phyloP scores from a whole-genome alignment of 2,113 vertebrate genomes.

The Cyprinodon variegatus region DNA sequence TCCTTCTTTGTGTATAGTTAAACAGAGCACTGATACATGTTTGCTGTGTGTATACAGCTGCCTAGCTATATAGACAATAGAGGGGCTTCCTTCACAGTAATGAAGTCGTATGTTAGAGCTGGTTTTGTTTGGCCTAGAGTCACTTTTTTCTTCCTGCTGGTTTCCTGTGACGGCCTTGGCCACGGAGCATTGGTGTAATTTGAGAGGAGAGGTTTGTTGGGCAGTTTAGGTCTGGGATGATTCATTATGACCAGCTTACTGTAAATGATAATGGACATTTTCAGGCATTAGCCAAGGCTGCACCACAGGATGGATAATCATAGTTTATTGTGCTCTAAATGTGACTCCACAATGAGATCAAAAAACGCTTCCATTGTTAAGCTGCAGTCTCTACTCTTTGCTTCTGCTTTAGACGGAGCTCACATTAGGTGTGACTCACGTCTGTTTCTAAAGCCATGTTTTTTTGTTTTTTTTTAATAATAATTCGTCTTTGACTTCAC shows the following conservation, averaged over 20 bases:
- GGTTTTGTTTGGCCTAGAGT: neutral
- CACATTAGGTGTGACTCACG: slow-evolving; percentile 30
- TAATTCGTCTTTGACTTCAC: neutral
- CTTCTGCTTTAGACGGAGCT: slow-evolving; percentile 3
- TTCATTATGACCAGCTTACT: slow-evolving; percentile 21
- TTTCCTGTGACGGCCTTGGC: slow-evolving; percentile 2
- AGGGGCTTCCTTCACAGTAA: slow-evolving; percentile 56
- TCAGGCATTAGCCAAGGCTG: neutral
- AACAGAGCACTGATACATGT: slow-evolving; percentile 78
- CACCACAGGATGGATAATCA: neutral
- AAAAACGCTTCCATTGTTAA: too few species aligned
- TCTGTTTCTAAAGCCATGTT: neutral
- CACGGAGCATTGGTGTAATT: slow-evolving; percentile 46
- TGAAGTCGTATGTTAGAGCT: slow-evolving; percentile 13
- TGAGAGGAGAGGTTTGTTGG: slow-evolving; percentile 59
- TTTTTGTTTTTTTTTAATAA: neutral
- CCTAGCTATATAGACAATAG: slow-evolving; percentile 68
- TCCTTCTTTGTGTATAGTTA: slow-evolving; percentile 59
- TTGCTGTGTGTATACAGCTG: slow-evolving; percentile 73
- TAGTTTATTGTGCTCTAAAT: neutral
- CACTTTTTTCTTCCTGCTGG: neutral
- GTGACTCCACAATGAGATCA: neutral
- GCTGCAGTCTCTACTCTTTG: neutral
- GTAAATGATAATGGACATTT: neutral
- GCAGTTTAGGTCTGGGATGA: slow-evolving; percentile 13